Evolutionary conservation across 2,113 vertebrate genomes (phyloP).

Genomic region (Dicaeum eximium): DNA sequence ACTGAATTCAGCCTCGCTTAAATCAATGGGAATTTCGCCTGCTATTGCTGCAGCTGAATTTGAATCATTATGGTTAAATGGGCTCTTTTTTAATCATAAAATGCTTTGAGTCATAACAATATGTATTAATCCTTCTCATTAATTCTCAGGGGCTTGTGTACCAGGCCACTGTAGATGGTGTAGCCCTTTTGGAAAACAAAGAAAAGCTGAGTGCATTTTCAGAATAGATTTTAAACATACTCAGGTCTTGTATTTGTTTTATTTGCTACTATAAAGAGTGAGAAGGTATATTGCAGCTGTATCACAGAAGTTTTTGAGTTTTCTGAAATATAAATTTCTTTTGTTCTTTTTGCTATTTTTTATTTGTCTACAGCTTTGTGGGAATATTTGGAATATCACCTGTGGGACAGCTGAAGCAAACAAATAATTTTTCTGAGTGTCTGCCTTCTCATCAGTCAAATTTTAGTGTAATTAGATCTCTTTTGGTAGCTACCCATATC

Average conservation of each 20-base stretch:
- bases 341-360: background rate
- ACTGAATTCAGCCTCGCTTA: constrained; percentile 7
- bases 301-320: background rate
- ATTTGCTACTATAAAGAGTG: background rate
- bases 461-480: background rate
- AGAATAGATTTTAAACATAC: background rate
- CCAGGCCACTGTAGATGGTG: background rate
- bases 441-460: background rate
- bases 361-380: background rate
- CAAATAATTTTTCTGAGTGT: background rate
- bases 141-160: constrained; percentile 8
- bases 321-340: background rate
- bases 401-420: background rate
- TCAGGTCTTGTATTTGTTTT: background rate
- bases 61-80: constrained; percentile 50
- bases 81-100: constrained; percentile 55
- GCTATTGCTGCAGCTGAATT: constrained; percentile 1
- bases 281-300: background rate
- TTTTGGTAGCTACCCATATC: background rate
- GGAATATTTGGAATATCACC: background rate
- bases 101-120: constrained; percentile 40
- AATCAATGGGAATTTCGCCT: constrained; percentile 24
- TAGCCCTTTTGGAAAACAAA: constrained; percentile 13
- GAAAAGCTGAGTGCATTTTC: background rate
- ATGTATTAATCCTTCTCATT: constrained; percentile 40